Percentiles rank a stretch among this genome's conserved stretches.
phyloP scores from a whole-genome alignment of 2,797 vertebrate species.

The Luscinia megarhynchos region DNA sequence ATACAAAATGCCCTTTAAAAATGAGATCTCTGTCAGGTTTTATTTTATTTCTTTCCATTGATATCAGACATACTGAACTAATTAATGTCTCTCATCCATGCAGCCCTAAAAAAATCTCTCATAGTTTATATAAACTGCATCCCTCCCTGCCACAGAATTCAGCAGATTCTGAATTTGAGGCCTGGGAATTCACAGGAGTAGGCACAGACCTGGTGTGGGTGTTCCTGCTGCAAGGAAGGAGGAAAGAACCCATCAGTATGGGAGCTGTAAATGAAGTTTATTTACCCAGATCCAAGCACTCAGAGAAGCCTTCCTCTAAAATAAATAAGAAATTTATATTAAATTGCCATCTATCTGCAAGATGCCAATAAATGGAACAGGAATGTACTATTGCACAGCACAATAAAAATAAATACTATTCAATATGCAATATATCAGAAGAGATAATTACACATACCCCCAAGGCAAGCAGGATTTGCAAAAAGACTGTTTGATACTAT shows the following conservation, averaged over 20 bases:
- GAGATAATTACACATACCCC: slow-evolving; percentile 30
- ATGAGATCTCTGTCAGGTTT: fast-evolving
- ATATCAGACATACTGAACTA: neutral
- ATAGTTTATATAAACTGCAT: neutral
- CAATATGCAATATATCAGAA: slow-evolving; percentile 24
- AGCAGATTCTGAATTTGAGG: neutral
- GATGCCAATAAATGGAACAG: neutral
- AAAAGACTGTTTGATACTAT: slow-evolving; percentile 12
- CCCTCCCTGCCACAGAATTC: fast-evolving
- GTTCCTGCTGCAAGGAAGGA: neutral
- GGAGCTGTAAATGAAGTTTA: neutral
- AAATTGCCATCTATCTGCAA: slow-evolving; percentile 3
- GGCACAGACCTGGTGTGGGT: neutral
- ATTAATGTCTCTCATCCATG: neutral
- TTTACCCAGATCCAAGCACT: neutral
- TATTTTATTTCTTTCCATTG: neutral
- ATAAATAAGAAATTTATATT: neutral
- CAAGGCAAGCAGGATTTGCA: slow-evolving; percentile 41
- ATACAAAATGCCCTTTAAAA: neutral
- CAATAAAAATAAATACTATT: slow-evolving; percentile 42
- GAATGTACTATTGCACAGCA: neutral
- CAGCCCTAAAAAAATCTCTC: neutral
- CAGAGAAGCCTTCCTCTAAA: neutral
- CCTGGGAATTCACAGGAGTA: neutral
- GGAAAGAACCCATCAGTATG: neutral